phyloP scores from a whole-genome alignment of 2,888 invertebrate genomes.

The Cheiracanthium punctorium region DNA sequence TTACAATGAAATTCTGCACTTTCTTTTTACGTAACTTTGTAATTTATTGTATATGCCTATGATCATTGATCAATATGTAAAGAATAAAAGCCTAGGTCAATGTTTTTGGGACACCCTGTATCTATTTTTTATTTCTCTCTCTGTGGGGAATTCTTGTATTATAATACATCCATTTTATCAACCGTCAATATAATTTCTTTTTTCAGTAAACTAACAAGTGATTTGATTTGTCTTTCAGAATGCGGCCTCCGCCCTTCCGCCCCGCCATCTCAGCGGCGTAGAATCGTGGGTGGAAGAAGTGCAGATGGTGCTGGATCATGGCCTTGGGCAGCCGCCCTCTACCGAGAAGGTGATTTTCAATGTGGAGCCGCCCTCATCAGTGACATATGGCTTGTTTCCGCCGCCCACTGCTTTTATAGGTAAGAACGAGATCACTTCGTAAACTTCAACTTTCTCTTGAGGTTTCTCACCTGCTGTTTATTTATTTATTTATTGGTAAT shows the following conservation, averaged over 20 bases:
- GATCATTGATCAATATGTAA: no score
- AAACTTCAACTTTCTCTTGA: background rate
- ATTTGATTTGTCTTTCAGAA: no score
- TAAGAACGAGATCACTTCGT: slow-evolving; percentile 75
- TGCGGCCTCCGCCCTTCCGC: slow-evolving; percentile 70
- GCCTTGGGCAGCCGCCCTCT: slow-evolving; percentile 91
- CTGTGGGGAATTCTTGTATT: no score
- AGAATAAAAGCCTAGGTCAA: no score
- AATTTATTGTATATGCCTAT: no score
- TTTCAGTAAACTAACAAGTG: no score
- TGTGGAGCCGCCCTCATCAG: slow-evolving; percentile 86
- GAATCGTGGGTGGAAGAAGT: slow-evolving; percentile 87
- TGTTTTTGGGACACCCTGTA: no score
- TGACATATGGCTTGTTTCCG: slow-evolving; percentile 85
- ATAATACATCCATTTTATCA: no score
- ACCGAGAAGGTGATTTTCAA: slow-evolving; percentile 89
- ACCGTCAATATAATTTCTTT: no score
- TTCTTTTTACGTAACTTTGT: no score
- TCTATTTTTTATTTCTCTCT: no score
- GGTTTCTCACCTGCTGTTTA: background rate
- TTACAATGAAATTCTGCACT: no score
- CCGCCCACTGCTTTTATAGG: slow-evolving; percentile 89
- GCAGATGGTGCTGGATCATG: slow-evolving; percentile 86
- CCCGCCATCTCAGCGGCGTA: slow-evolving; percentile 8
- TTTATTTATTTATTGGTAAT: background rate